Evolutionary conservation across 2,113 vertebrate genomes (phyloP).

Genomic region (Edolisoma coerulescens): DNA sequence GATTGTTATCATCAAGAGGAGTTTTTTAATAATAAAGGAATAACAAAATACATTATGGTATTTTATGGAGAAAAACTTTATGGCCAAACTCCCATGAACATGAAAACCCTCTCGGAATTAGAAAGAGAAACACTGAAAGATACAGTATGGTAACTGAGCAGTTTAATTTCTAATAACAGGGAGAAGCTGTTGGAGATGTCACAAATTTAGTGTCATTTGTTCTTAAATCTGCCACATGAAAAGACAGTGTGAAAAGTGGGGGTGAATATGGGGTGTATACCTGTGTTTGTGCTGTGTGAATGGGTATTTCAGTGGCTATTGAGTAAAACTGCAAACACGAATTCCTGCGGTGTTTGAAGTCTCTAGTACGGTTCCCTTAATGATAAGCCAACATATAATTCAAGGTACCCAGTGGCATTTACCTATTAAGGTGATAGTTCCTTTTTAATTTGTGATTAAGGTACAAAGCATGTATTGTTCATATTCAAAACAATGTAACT

Average conservation of each 20-base stretch:
- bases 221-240: background rate
- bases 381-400: background rate
- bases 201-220: background rate
- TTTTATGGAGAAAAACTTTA: background rate
- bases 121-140: background rate
- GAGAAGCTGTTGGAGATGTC: background rate
- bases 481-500: background rate
- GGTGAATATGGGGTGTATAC: rapidly evolving
- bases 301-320: background rate
- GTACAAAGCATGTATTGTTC: background rate
- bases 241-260: background rate
- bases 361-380: background rate
- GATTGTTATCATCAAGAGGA: background rate
- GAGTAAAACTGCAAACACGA: background rate
- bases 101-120: background rate
- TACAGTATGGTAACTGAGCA: background rate
- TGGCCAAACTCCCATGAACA: background rate
- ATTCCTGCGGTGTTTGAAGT: background rate
- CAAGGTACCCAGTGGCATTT: background rate
- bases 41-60: background rate
- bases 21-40: background rate
- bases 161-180: background rate
- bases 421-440: background rate
- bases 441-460: background rate
- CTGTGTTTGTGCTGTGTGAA: background rate